phyloP scores from a whole-genome alignment of 2,113 vertebrate genomes.

The Hydrochoerus hydrochaeris region DNA sequence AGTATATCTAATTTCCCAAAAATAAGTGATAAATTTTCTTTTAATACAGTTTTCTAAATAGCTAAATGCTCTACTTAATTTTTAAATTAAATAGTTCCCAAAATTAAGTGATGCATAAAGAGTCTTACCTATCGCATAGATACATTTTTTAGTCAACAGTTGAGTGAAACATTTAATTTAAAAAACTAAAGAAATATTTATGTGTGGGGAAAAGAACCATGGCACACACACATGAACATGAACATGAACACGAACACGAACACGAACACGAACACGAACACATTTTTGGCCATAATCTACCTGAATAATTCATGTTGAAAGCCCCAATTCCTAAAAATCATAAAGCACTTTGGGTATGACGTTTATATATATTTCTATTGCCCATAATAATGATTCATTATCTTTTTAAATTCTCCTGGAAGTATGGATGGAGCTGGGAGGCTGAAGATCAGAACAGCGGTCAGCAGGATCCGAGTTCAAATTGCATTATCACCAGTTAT shows the following conservation, averaged over 20 bases:
- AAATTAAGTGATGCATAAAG: background rate
- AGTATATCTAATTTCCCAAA: background rate
- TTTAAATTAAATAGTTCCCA: background rate
- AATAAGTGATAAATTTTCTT: background rate
- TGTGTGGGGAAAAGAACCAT: background rate
- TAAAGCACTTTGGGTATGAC: background rate
- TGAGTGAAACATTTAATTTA: background rate
- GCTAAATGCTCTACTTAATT: background rate
- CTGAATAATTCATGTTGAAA: background rate
- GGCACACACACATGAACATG: no score
- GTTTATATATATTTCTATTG: background rate
- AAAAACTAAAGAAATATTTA: background rate
- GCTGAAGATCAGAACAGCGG: accelerated
- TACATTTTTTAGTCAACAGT: background rate
- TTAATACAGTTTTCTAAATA: background rate
- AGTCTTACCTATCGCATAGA: background rate
- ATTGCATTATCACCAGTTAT: background rate
- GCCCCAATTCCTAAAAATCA: background rate
- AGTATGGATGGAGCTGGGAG: background rate
- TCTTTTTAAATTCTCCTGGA: background rate
- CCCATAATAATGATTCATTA: background rate
- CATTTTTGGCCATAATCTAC: background rate
- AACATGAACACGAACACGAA: no score
- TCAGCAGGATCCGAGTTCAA: background rate
- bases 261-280: no score